These are phyloP conservation scores for Natrix natrix DNA, from an alignment of 2,797 vertebrate species.

Conservation along the genomic window DNA sequence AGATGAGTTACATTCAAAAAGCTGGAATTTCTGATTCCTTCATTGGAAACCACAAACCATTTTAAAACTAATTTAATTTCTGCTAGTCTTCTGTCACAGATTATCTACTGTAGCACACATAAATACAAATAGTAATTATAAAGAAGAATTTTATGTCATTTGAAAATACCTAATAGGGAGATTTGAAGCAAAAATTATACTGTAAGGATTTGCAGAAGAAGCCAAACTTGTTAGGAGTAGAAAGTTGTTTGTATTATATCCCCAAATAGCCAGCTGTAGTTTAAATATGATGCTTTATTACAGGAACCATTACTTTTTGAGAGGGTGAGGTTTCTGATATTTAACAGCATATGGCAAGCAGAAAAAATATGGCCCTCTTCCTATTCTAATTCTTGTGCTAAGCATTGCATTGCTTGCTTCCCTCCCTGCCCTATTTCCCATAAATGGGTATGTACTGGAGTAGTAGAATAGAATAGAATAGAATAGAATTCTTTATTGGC, in stretches of 20 bases:
- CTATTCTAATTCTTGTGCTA: neutral
- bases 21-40: neutral
- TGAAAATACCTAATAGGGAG: neutral
- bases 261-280: neutral
- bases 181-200: neutral
- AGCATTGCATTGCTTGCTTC: neutral
- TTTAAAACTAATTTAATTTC: neutral
- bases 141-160: neutral
- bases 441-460: neutral
- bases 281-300: neutral
- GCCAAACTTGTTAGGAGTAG: neutral
- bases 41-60: conserved; percentile 10
- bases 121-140: neutral
- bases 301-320: neutral
- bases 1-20: neutral
- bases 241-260: neutral
- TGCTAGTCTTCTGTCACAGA: neutral
- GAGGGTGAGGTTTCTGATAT: neutral
- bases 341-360: neutral
- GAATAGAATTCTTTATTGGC: too few relatives aligned
- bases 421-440: neutral
- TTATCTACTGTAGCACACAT: neutral
- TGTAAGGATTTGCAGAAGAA: neutral
- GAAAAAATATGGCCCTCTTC: neutral
- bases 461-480: neutral